Evolutionary conservation across 2,113 vertebrate species (phyloP).

Genomic region (Colinus virginianus): DNA sequence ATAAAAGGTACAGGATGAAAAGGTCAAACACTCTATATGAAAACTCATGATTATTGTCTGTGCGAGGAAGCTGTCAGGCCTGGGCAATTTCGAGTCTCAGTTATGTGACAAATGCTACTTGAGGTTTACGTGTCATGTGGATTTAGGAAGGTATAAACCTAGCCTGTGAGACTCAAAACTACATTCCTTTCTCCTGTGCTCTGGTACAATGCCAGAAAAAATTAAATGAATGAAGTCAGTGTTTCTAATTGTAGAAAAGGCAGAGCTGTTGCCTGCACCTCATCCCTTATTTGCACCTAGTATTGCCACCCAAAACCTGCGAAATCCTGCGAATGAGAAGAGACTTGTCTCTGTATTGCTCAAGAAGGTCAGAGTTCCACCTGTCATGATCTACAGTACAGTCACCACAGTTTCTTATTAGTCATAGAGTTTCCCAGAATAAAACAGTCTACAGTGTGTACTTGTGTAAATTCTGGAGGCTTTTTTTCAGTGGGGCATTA

Average conservation of each 20-base stretch:
- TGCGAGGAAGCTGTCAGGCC: neutral
- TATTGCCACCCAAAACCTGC: neutral
- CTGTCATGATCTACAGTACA: neutral
- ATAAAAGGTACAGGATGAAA: neutral
- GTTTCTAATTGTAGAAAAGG: neutral
- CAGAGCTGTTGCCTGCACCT: neutral
- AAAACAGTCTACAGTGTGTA: neutral
- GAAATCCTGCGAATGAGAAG: neutral
- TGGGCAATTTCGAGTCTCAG: neutral
- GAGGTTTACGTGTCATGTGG: neutral
- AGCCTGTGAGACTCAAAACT: neutral
- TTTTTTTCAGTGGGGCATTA: neutral
- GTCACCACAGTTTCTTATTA: neutral
- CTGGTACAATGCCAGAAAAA: neutral
- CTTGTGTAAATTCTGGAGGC: neutral
- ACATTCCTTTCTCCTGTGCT: neutral
- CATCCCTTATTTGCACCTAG: neutral
- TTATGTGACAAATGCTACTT: neutral
- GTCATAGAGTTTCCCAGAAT: neutral
- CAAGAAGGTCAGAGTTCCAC: neutral
- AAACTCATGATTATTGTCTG: neutral
- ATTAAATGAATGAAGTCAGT: neutral
- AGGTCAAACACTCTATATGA: neutral
- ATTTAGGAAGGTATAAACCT: neutral
- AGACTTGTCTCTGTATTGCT: neutral